Evolutionary conservation across 64 coral and sea anemone genomes (phyloP).

Genomic region (Montipora foliosa): DNA sequence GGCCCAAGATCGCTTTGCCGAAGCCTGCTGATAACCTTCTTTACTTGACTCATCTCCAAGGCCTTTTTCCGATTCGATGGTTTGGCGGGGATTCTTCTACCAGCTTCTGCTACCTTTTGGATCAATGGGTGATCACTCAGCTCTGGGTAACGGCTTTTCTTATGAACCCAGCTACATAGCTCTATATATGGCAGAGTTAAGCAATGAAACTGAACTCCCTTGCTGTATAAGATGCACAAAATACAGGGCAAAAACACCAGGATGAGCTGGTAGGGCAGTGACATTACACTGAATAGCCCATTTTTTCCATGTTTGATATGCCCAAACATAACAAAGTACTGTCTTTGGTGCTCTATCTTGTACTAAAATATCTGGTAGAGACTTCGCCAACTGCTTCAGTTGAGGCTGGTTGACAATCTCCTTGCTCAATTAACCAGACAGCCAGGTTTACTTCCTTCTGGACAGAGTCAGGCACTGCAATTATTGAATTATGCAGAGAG

Average conservation of each 20-base stretch:
- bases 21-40: conserved; percentile 28
- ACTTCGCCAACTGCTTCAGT: conserved; percentile 1
- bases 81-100: conserved; percentile 5
- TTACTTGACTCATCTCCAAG: not conserved
- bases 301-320: conserved; percentile 20
- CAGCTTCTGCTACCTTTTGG: conserved; percentile 34
- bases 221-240: conserved; percentile 61
- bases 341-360: conserved; percentile 59
- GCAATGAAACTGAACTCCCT: conserved; percentile 40
- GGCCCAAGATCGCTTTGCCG: not conserved
- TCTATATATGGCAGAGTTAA: conserved; percentile 58
- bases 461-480: conserved; percentile 41
- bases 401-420: conserved; percentile 20
- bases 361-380: conserved; percentile 48
- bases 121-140: conserved; percentile 47
- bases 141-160: conserved; percentile 28
- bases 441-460: conserved; percentile 8
- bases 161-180: conserved; percentile 65
- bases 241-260: conserved; percentile 56
- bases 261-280: conserved; percentile 39
- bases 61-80: not conserved
- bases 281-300: conserved; percentile 36
- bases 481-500: not conserved
- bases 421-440: not conserved
- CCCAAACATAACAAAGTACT: conserved; percentile 32